Conservation (phyloP, 2,113 vertebrate genomes). For the Nothobranchius kuhntae region DNA sequence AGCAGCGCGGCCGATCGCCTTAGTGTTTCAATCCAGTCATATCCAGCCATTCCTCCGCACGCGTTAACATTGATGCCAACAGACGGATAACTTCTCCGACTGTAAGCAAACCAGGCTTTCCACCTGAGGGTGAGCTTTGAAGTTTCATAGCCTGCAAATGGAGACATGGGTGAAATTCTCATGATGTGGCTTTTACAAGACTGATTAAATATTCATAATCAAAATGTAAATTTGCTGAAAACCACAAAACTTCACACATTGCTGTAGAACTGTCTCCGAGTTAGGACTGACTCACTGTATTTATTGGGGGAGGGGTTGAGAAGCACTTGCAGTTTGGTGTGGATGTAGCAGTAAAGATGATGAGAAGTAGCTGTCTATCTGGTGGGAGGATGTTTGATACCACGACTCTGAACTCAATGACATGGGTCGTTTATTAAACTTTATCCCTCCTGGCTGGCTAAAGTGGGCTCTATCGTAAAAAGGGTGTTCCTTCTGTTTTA, state of each 20-base stretch:
- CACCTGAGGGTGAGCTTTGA: slow-evolving; percentile 64
- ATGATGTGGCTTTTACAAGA: slow-evolving; percentile 53
- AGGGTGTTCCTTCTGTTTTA: no score
- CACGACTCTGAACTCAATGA: no score
- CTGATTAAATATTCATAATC: slow-evolving; percentile 61
- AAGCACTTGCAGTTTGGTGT: no score
- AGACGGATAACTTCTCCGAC: slow-evolving; percentile 65
- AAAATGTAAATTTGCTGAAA: slow-evolving; percentile 55
- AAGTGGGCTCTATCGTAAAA: no score
- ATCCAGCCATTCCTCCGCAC: slow-evolving; percentile 52
- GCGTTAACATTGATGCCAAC: slow-evolving; percentile 66
- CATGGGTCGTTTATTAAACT: no score
- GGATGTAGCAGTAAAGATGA: not conserved
- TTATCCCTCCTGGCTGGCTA: no score
- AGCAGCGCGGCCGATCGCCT: slow-evolving; percentile 59
- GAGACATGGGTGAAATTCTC: slow-evolving; percentile 37
- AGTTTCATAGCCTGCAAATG: slow-evolving; percentile 58
- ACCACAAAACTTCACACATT: slow-evolving; percentile 33
- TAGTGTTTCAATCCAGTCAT: slow-evolving; percentile 63
- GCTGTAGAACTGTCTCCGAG: slow-evolving; percentile 8
- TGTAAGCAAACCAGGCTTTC: slow-evolving; percentile 65
- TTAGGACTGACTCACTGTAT: not conserved
- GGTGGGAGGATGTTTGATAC: no score
- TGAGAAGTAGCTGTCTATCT: no score
- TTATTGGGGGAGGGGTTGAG: not conserved